These are phyloP conservation scores for Radopholus similis DNA, from an alignment of 1,140 invertebrate genomes.

Conservation along the genomic window DNA sequence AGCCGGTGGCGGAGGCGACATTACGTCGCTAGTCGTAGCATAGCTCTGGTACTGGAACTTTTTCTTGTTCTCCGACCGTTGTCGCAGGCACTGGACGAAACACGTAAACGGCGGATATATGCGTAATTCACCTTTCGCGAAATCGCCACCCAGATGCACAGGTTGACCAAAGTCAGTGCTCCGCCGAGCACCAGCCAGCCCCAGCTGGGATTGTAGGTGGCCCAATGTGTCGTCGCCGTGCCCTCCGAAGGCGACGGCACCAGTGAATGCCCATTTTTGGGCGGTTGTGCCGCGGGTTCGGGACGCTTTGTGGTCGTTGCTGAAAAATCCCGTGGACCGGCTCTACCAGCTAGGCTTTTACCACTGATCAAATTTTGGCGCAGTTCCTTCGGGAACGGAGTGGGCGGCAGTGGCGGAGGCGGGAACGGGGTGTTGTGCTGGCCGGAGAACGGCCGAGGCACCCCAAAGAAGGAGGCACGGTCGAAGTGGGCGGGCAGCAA, in stretches of 20 bases:
- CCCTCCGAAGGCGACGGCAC: neutral
- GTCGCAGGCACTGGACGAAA: conserved; percentile 32
- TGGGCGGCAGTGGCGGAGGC: conserved; percentile 55
- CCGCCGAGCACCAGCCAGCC: conserved; percentile 29
- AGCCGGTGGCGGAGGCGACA: neutral
- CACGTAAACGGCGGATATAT: conserved; percentile 12
- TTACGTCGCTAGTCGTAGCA: conserved; percentile 14
- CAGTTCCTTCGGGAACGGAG: conserved; percentile 38
- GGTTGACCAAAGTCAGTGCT: conserved; percentile 31
- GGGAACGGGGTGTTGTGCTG: conserved; percentile 59
- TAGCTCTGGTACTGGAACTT: conserved; percentile 57
- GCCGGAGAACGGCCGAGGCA: conserved; percentile 50
- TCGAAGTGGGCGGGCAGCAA: conserved; percentile 69
- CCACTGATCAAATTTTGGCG: neutral
- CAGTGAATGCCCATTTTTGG: neutral
- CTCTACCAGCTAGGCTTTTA: neutral
- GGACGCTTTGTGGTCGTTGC: conserved; percentile 1
- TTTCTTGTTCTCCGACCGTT: conserved; percentile 40
- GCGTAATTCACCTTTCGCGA: conserved; percentile 33
- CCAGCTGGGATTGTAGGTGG: conserved; percentile 16
- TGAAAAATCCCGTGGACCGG: neutral
- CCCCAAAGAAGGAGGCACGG: conserved; percentile 52
- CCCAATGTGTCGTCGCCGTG: neutral
- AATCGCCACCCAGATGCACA: conserved; percentile 29
- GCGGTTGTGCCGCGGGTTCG: neutral